Evolutionary conservation across 2,113 vertebrate genomes (phyloP), one percentile per base, ranked within the genome.

Genomic region (Pyrgilauda ruficollis): DNA sequence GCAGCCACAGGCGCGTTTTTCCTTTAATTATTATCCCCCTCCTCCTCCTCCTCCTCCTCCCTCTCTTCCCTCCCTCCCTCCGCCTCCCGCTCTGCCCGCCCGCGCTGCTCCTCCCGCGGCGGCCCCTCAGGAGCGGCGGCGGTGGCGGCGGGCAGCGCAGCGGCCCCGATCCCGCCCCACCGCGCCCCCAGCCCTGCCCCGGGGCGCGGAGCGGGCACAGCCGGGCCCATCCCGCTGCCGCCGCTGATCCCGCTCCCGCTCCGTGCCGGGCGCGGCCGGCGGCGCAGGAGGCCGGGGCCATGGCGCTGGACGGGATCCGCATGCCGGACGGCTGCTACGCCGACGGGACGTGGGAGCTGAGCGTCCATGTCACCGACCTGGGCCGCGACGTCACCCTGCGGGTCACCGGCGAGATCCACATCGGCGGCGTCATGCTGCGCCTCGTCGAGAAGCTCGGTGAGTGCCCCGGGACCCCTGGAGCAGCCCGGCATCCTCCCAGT

Each of bases 281-380:
- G 58, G 47, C 19, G 87, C 98, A 98, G 98, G 97, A 98, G 98
- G 97, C 97, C 97, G 96, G 94, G 97, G 95, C 96, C 98, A 99
- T 99, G 99, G 99, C 99, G 95, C 98, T 99, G 98, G 99, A 99
- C 88, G 99, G 99, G 97, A 99, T 99, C 97, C 98, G 99, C 98
- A 99, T 99, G 99, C 99, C 99, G 91, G 99, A 99, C 98, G 99
- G 99, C 98, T 99, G 99, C 97, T 99, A 99, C 59, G 99, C 99
- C 23, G 99, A 99, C 9, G 99, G 99, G 96, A 99, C 99, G 9
- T 99, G 99, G 99, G 99, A 99, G 95, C 96, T 99, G 97, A 99
- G 98, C 95, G 99, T 99, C 97, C 98, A 99, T 85, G 99, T 99
- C 96, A 99, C 99, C 11, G 99, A 99, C 97, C 98, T 99, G 95